Evolutionary conservation across 2,797 vertebrate species (phyloP).

Genomic region (Natrix natrix): DNA sequence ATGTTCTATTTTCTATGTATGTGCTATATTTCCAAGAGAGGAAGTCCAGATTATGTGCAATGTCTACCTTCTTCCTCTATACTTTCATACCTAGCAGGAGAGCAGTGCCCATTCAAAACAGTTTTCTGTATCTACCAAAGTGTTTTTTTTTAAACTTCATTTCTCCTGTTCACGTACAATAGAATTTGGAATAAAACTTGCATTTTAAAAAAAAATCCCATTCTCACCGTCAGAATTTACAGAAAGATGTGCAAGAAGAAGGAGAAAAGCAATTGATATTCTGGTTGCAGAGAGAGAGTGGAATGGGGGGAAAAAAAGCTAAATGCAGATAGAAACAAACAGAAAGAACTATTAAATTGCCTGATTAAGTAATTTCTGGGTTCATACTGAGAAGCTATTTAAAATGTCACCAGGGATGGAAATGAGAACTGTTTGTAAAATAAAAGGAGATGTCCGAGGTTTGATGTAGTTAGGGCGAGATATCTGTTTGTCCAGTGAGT

Average conservation of each 20-base stretch:
- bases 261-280: not conserved
- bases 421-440: conserved; percentile 1
- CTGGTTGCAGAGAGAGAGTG: too few species aligned
- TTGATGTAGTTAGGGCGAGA: not conserved
- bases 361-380: not conserved
- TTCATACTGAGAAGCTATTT: not conserved
- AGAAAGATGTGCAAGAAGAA: not conserved
- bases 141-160: not conserved
- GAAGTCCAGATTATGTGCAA: not conserved
- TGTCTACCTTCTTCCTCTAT: not conserved
- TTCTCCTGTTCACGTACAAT: not conserved
- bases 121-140: not conserved
- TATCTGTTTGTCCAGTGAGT: not conserved
- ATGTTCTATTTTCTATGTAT: not conserved
- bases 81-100: not conserved
- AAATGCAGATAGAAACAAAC: not conserved
- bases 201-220: not conserved
- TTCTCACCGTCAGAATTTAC: not conserved
- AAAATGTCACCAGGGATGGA: conserved; percentile 8
- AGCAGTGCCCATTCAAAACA: not conserved
- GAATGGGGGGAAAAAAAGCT: too few species aligned
- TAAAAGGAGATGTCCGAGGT: not conserved
- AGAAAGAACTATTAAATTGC: not conserved
- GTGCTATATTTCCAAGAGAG: not conserved
- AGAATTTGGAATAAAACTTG: not conserved